phyloP scores from a whole-genome alignment of 1,140 invertebrate species.

The Papilio machaon region DNA sequence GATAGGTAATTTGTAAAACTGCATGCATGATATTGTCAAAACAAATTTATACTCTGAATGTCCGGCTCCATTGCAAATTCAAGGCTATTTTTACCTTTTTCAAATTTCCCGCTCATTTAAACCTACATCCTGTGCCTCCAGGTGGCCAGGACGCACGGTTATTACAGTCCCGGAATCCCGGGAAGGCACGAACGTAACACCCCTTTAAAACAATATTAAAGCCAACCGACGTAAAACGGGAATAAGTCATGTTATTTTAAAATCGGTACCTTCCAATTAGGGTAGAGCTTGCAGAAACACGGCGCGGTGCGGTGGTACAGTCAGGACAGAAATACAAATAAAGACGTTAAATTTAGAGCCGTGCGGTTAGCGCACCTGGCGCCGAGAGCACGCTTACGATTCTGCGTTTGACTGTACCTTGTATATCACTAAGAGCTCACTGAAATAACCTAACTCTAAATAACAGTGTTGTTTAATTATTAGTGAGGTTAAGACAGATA shows the following conservation, averaged over 20 bases:
- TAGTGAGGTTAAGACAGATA: background rate
- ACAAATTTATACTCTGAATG: background rate
- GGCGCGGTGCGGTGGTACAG: slow-evolving; percentile 55
- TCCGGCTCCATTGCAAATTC: background rate
- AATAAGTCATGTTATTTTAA: slow-evolving; percentile 64
- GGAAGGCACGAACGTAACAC: slow-evolving; percentile 20
- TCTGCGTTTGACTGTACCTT: slow-evolving; percentile 63
- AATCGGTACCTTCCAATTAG: slow-evolving; percentile 63
- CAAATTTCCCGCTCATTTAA: slow-evolving; percentile 11
- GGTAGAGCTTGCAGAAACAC: slow-evolving; percentile 51
- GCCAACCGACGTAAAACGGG: slow-evolving; percentile 38
- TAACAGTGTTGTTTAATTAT: background rate
- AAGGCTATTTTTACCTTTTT: background rate
- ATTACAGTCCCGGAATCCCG: slow-evolving; percentile 25
- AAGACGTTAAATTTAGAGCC: slow-evolving; percentile 76
- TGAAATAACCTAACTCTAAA: slow-evolving; percentile 4
- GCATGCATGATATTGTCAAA: too few species aligned
- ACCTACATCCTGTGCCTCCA: slow-evolving; percentile 20
- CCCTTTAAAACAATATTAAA: slow-evolving; percentile 46
- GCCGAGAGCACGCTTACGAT: slow-evolving; percentile 58
- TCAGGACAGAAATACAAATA: slow-evolving; percentile 68
- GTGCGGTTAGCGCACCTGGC: slow-evolving; percentile 70
- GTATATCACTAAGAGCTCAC: slow-evolving; percentile 55
- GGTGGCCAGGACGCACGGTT: slow-evolving; percentile 4
- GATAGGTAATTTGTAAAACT: too few species aligned